Conservation (phyloP, 2,888 invertebrate species). For the Eurois occulta region DNA sequence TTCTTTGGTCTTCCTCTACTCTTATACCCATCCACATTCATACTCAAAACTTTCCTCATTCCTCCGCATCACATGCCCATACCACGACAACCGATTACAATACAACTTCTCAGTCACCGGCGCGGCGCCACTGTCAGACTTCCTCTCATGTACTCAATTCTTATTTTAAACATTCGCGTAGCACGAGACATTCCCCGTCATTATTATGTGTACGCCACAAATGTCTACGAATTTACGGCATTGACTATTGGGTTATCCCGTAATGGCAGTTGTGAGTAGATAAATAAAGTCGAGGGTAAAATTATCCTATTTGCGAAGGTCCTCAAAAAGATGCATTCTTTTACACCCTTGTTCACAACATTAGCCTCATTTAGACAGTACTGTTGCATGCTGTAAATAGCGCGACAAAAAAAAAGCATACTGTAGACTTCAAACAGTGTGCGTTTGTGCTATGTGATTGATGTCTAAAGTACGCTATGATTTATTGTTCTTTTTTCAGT, state of each 20-base stretch:
- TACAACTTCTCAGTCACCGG: too few species aligned
- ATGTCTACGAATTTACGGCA: background rate
- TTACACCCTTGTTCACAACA: background rate
- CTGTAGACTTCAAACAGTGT: constrained; percentile 31
- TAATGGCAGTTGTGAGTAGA: background rate
- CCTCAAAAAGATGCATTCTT: background rate
- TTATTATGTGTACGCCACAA: too few species aligned
- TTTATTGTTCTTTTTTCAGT: constrained; percentile 14
- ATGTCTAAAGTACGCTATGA: constrained; percentile 10
- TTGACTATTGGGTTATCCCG: background rate
- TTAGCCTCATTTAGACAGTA: constrained; percentile 17
- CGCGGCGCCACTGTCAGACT: too few species aligned
- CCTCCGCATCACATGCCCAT: too few species aligned
- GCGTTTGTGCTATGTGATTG: constrained; percentile 19
- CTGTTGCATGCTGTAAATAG: constrained; percentile 38
- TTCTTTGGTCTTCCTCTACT: too few species aligned
- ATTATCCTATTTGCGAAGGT: background rate
- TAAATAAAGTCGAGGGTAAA: background rate
- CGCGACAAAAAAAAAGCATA: constrained; percentile 27
- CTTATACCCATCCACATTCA: too few species aligned
- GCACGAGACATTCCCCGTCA: too few species aligned
- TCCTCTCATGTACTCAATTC: too few species aligned
- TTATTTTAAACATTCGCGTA: too few species aligned
- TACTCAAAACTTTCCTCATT: too few species aligned
- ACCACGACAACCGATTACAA: too few species aligned